phyloP scores from a whole-genome alignment of 2,888 invertebrate genomes.

The Alcis repandata region DNA sequence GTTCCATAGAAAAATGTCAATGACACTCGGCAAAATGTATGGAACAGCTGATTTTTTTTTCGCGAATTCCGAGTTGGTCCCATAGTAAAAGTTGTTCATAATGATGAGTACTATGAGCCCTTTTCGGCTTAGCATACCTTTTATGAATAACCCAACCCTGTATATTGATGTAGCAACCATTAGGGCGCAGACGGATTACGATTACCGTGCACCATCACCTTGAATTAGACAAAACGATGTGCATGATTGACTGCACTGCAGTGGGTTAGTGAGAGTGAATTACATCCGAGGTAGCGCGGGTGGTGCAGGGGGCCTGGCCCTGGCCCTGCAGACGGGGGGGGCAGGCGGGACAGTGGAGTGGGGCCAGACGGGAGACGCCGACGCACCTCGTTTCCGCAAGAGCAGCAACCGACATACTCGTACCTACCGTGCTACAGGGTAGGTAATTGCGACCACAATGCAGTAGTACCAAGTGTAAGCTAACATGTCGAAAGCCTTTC shows the following conservation, averaged over 20 bases:
- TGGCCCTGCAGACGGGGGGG: slow-evolving; percentile 55
- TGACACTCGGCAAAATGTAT: too few relatives aligned
- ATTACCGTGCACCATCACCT: slow-evolving; percentile 60
- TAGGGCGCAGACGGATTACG: slow-evolving; percentile 9
- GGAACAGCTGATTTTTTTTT: too few relatives aligned
- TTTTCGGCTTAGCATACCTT: too few relatives aligned
- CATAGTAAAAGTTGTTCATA: too few relatives aligned
- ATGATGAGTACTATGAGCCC: too few relatives aligned
- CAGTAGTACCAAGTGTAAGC: slow-evolving; percentile 59
- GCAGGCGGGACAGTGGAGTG: slow-evolving; percentile 76
- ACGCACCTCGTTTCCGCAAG: slow-evolving; percentile 82
- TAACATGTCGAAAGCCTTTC: slow-evolving; percentile 30
- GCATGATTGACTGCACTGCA: slow-evolving; percentile 84
- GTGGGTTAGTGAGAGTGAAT: slow-evolving; percentile 87
- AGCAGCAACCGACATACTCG: slow-evolving; percentile 62
- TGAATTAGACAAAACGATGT: slow-evolving; percentile 76
- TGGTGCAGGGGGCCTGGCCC: slow-evolving; percentile 51
- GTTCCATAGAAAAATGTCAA: too few relatives aligned
- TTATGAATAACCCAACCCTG: too few relatives aligned
- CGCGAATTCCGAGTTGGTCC: too few relatives aligned
- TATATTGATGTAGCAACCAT: slow-evolving; percentile 1
- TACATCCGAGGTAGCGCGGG: slow-evolving; percentile 65
- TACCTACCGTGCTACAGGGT: slow-evolving; percentile 59
- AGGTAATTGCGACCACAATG: slow-evolving; percentile 67
- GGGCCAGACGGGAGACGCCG: slow-evolving; percentile 83